Base-by-base conservation (phyloP, 2,888 invertebrate genomes). In the Cotesia congregata region DNA sequence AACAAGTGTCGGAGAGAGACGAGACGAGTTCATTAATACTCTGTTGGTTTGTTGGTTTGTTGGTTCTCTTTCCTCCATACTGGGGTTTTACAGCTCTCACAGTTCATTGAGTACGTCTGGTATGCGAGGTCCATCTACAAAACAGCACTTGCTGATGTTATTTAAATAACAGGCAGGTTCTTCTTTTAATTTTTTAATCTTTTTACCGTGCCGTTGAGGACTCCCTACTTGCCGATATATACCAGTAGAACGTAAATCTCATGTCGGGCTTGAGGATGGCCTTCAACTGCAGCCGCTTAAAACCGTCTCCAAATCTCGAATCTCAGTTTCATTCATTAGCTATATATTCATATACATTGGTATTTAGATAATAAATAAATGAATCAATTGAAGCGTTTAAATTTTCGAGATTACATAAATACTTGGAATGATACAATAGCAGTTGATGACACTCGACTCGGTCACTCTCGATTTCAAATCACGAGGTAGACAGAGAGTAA, bases 91-190 rank as follows among this genome's bases (percentile, higher is more conserved):
- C 68, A 75, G 70, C 72, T 73, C 74, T 78, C 80, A 74, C 79
- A 78, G 82, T 86, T 87, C 85, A 87, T 87, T 86, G 86, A 86
- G 85, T 80, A 82, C 84, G 87, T 86, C 86, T 87, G 87, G 87
- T 86, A 87, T 86, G 87, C 85, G 83, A 82, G 84, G 81, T 81
- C 82, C 82, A 81, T 81, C 85, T 83, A 76, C 61, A 30, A 30
- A 30, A 72, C 74, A 50, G 50, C 50, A 50, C 50, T 50, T 50
- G 50, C 50, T 50, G 50, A 0, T 50, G 41, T 6, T 50, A 9
- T 9, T 50, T 30, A 30, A 30, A 74, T 41, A 50, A 62, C 67
- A 68, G 72, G 67, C 71, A 71, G 61, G 72, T 72, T 65, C 61
- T 30, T 71, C n/a, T 61, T n/a, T 50, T 4, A 50, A 50, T 50